Evolutionary conservation across 37 sponge, comb jelly and placozoan species (phyloP).

Genomic region (Cladorhizidae sp.): DNA sequence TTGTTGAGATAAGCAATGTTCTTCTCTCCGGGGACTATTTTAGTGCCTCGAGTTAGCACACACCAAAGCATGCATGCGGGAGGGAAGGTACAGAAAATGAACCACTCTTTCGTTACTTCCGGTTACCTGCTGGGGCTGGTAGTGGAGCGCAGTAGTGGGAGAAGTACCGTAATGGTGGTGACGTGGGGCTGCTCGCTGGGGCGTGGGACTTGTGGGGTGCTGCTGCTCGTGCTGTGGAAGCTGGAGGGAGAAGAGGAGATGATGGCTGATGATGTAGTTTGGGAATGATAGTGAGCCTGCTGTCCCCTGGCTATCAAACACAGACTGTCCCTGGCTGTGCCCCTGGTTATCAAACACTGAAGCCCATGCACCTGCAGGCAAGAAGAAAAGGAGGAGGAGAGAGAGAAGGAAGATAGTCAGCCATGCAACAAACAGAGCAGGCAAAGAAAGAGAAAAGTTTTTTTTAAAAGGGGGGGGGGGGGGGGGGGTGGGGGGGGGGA

Average conservation of each 20-base stretch:
- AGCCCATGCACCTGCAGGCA: no score
- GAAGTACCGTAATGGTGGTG: background rate
- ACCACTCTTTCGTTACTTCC: no score
- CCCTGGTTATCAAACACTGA: no score
- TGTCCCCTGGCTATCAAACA: conserved; percentile 5
- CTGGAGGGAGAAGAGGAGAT: conserved; percentile 14
- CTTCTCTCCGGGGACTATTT: background rate
- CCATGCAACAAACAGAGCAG: no score
- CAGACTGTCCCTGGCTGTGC: background rate
- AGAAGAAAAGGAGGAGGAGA: no score
- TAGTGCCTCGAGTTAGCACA: no score
- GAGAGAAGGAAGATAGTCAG: no score
- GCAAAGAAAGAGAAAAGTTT: no score
- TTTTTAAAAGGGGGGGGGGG: no score
- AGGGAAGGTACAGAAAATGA: no score
- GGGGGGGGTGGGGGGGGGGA: no score
- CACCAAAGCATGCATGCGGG: no score
- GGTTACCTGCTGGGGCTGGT: conserved; percentile 8
- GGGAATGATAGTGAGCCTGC: conserved; percentile 12
- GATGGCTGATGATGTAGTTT: background rate
- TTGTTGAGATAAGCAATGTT: background rate
- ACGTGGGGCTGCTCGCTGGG: background rate
- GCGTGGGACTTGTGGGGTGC: background rate
- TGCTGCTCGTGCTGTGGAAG: conserved; percentile 2
- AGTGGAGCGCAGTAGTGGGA: background rate